Base-by-base conservation (phyloP, 2,797 vertebrate species). In the Salarias fasciatus region DNA sequence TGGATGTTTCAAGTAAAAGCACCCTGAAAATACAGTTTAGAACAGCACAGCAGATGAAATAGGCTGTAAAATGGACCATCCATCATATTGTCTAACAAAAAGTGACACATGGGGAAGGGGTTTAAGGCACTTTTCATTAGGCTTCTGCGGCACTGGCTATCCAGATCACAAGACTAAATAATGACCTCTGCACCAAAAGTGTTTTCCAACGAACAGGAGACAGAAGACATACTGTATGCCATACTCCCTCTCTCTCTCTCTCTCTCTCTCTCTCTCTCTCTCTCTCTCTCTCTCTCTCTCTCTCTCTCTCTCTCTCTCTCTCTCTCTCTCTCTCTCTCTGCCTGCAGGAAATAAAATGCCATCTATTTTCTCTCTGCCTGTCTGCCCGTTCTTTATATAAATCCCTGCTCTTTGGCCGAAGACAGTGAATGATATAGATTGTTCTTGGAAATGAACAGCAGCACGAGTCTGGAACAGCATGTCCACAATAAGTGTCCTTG, bases 1-100 rank as follows among this genome's bases (percentile, higher is more conserved):
- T 90, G 85, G 85, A 92, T 91, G 86, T 87, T 93, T 93, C 87
- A 86, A 81, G 84, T 91, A 92, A 93, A 94, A 93, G 87, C 80
- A 75, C 67, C 85, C 86, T 76, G 84, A 93, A 94, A 93, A 93
- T 91, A 91, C 86, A 89, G 84, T 91, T 93, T 92, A 92, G 86
- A 86, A 80, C 82, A 88, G 81, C 86, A 85, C 83, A 90, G 91
- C 64, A 77, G 87, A 90, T 90, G 86, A 90, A 91, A 92, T 90
- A 86, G 88, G 75, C 85, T 91, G 84, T 84, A 91, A 89, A 93
- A 94, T 89, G 77, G 75, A 89, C 81, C 72, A 94, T 94, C 92
- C 79, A 92, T 95, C 93, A 94, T 74, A 75, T 78, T 85, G 79
- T 88, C 88, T 89, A 80, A 88, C 72, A 72, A 81, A 89, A 86